Evolutionary conservation across 2,888 invertebrate genomes (phyloP), one percentile per base, ranked within the genome.

Genomic region (Lepeophtheirus nordmannii): DNA sequence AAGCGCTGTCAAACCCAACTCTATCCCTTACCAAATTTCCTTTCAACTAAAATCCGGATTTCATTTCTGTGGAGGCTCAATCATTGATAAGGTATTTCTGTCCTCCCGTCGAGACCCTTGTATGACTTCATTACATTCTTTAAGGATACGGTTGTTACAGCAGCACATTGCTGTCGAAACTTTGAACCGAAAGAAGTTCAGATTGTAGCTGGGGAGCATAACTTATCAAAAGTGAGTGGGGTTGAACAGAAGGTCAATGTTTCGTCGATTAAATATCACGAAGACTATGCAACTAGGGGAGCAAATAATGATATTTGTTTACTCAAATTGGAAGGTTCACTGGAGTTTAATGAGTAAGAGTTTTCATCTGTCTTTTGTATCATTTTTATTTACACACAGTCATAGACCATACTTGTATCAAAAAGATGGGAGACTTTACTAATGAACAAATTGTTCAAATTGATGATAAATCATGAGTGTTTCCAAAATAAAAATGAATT

Each of bases 251-350:
- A 10, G 1, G 53, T 8, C 1, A 46, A 46, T 46, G 53, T 46
- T 1, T 14, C 80, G 62, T 76, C 76, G 62, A 78, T 77, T 67
- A 79, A 81, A 67, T 75, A 83, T 11, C 89, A 90, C 73, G 85
- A 86, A 69, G 72, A 79, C 1, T 90, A 85, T 76, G 82, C 79
- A 73, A 72, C 82, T 0, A 77, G 74, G 1, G 75, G 80, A 23
- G 84, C 80, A 71, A 46, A 46, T 17, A n/a, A 46, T 17, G 53
- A 46, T 46, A 17, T 46, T 17, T 46, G 53, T 17, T 17, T 46
- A 5, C 17, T 46, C n/a, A 46, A 46, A 17, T 17, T 46, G 53
- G 17, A 46, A 17, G 8, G 53, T 17, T 46, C 53, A 2, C 8
- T 46, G 53, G 53, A 46, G 53, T 46, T 46, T 14, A 17, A 17